Percentiles rank a stretch among this genome's conserved stretches.
These are phyloP conservation scores for Drosophila kuntzei DNA, from an alignment of 2,888 invertebrate species.

Conservation along the genomic window DNA sequence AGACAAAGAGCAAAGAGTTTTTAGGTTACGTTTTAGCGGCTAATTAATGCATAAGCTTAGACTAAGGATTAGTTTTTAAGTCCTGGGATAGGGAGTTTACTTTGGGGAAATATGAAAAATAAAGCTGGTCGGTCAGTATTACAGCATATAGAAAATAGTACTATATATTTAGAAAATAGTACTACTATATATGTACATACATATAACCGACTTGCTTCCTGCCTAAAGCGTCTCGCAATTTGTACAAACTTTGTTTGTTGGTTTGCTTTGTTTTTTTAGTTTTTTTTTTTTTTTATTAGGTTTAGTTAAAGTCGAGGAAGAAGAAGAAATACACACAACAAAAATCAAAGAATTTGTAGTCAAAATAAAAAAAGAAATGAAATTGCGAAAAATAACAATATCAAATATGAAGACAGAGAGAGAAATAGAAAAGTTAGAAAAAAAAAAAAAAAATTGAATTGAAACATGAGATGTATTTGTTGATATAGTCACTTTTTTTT, in stretches of 20 bases:
- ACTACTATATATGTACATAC: not conserved
- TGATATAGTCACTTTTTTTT: not conserved
- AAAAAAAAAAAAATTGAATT: not conserved
- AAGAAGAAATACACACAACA: slow-evolving; percentile 5
- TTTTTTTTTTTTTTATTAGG: slow-evolving; percentile 11
- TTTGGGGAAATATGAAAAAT: slow-evolving; percentile 6
- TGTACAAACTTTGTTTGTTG: slow-evolving; percentile 56
- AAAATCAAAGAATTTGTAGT: slow-evolving; percentile 31
- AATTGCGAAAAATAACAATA: slow-evolving; percentile 1
- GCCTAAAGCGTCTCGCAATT: slow-evolving; percentile 49
- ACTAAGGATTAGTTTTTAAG: slow-evolving; percentile 17
- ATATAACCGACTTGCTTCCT: slow-evolving; percentile 28
- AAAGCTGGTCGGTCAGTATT: slow-evolving; percentile 27
- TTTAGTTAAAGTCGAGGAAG: slow-evolving; percentile 12
- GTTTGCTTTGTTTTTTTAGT: slow-evolving; percentile 37
- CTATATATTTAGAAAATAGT: slow-evolving; percentile 4
- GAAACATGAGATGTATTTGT: not conserved
- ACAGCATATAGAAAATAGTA: not conserved
- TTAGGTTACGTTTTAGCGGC: slow-evolving; percentile 37
- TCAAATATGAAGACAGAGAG: not conserved
- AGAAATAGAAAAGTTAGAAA: not conserved
- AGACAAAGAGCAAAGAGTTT: slow-evolving; percentile 59
- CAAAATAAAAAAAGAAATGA: slow-evolving; percentile 6
- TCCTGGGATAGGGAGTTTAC: slow-evolving; percentile 10
- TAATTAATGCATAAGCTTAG: slow-evolving; percentile 30